Base-by-base conservation (phyloP, 2,113 vertebrate species). In the Callithrix jacchus region DNA sequence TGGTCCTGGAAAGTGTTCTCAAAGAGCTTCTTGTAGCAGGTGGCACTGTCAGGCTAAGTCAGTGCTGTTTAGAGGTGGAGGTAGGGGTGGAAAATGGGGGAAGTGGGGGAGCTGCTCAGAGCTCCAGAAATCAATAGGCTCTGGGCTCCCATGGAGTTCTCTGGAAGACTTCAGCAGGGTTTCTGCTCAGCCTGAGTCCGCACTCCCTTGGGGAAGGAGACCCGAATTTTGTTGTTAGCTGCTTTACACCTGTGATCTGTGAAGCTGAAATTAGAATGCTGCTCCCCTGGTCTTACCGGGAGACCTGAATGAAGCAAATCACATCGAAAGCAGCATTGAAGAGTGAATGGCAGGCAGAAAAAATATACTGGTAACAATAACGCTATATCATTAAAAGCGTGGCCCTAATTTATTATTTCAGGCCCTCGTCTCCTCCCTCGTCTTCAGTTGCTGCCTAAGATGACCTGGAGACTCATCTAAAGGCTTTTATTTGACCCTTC, bases 381-480 rank as follows among this genome's bases (percentile, higher is more conserved):
- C 11, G 40, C 1, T 25, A 0, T 20, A 3, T 40, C 32, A 8
- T 27, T n/a, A 14, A 74, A 61, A 49, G 9, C 49, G 6, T 0
- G 0, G 35, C 1, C 32, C 56, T 35, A 4, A 16, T 47, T 27
- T 37, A 3, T 12, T 5, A 16, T 10, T 54, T 16, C 45, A 21
- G 0, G 0, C 4, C 47, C 8, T 0, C 8, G 0, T 35, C 27
- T n/a, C 11, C 5, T 7, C 25, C 47, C 10, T 42, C 3, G 2
- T 21, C 18, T 42, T 16, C 35, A 66, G 8, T 20, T n/a, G 40
- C 23, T 3, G 10, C 25, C 3, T 25, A 12, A 14, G 20, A 5
- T 47, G 18, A 49, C 6, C 25, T 30, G 10, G 30, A 30, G 61
- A 64, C 61, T 64, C 27, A 14, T 64, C 49, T 25, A 25, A 25